Percentiles rank a stretch among this genome's conserved stretches.
Conservation (phyloP, 2,888 invertebrate species). For the Eulithis testata region DNA sequence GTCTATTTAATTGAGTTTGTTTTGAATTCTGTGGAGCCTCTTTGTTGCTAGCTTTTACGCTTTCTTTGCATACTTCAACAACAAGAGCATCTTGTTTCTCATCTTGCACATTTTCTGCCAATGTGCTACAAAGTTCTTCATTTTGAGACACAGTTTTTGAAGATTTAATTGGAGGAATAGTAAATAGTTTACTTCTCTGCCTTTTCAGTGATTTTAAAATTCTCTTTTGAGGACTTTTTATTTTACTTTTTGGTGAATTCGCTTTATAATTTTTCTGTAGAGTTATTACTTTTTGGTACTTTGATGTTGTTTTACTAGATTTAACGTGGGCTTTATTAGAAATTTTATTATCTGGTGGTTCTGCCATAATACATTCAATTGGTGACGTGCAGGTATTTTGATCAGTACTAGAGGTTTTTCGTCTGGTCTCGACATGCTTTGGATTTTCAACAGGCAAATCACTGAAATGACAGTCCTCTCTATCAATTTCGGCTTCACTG, state of each 20-base stretch:
- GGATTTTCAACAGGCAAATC: neutral
- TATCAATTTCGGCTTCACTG: conserved; percentile 18
- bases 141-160: neutral
- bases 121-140: conserved; percentile 65
- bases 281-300: conserved; percentile 18
- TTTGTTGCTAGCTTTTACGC: neutral
- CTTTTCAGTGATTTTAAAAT: too few relatives aligned
- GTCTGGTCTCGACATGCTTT: neutral
- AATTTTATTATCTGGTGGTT: conserved; percentile 8
- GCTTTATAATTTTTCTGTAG: conserved; percentile 19
- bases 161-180: conserved; percentile 14
- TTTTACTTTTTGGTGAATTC: conserved; percentile 12
- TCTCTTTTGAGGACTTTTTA: neutral
- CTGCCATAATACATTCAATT: neutral
- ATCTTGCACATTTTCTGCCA: conserved; percentile 52
- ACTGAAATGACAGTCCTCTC: conserved; percentile 13
- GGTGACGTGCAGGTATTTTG: neutral
- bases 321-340: conserved; percentile 1
- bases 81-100: conserved; percentile 2
- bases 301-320: conserved; percentile 8
- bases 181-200: conserved; percentile 3
- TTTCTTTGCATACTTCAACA: conserved; percentile 14
- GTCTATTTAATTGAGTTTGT: neutral
- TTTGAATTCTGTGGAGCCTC: neutral
- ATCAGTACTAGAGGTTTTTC: neutral